Percentiles rank a stretch among this genome's conserved stretches.
phyloP scores from a whole-genome alignment of 2,113 vertebrate genomes.

The Edolisoma coerulescens region DNA sequence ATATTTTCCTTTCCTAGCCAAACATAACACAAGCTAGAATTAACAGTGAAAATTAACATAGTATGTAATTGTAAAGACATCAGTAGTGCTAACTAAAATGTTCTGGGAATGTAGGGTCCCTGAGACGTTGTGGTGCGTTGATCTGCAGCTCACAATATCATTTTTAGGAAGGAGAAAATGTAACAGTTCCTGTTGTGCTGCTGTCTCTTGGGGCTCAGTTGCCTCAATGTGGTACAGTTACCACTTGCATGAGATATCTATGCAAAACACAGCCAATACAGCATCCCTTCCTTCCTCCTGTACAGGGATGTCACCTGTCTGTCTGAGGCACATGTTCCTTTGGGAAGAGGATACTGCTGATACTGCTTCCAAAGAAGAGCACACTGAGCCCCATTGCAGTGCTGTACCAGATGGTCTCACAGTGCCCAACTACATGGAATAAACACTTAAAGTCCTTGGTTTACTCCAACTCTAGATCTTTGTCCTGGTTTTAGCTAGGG shows the following conservation, averaged over 20 bases:
- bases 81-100: neutral
- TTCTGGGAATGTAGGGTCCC: neutral
- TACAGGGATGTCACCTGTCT: neutral
- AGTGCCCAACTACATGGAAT: neutral
- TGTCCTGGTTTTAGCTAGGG: neutral
- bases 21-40: conserved; percentile 5
- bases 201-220: neutral
- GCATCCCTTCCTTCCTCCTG: neutral
- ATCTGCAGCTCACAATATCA: neutral
- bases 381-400: neutral
- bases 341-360: neutral
- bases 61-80: neutral
- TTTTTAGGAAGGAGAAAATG: neutral
- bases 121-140: neutral
- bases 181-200: neutral
- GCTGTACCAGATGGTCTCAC: neutral
- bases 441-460: neutral
- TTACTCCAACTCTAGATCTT: neutral
- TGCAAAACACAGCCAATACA: neutral
- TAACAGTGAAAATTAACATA: neutral
- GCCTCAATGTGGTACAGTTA: neutral
- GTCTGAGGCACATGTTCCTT: neutral
- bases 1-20: conserved; percentile 19
- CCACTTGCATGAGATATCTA: neutral
- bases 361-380: neutral